Conservation (phyloP, 2,797 vertebrate species). For the Melanotaenia parkinsoni region DNA sequence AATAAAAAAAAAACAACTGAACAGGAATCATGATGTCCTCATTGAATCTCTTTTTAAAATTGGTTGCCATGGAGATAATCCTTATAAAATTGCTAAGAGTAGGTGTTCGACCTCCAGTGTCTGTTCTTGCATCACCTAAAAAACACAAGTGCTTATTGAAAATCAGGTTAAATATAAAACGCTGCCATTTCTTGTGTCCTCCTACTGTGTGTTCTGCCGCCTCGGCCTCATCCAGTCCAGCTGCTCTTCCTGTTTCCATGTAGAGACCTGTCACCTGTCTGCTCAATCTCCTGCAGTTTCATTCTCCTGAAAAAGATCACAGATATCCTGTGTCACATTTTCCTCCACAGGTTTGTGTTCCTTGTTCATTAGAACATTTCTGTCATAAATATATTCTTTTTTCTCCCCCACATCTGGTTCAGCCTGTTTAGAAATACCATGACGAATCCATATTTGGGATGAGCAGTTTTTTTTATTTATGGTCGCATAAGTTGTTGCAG, state of each 20-base stretch:
- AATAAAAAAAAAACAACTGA: background rate
- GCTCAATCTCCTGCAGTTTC: conserved; percentile 32
- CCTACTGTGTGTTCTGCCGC: background rate
- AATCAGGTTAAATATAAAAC: conserved; percentile 2
- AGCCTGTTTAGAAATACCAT: conserved; percentile 11
- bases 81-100: conserved; percentile 9
- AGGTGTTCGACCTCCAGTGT: conserved; percentile 39
- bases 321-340: conserved; percentile 39
- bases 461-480: background rate
- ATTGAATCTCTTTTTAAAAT: conserved; percentile 27
- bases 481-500: background rate
- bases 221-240: background rate
- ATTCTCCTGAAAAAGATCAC: conserved; percentile 23
- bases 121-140: conserved; percentile 13
- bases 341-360: conserved; percentile 28
- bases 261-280: conserved; percentile 9
- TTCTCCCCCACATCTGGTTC: background rate
- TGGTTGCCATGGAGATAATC: conserved; percentile 56
- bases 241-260: conserved; percentile 3
- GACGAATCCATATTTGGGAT: conserved; percentile 5
- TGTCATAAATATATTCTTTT: conserved; percentile 4
- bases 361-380: conserved; percentile 34
- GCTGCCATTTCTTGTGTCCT: background rate
- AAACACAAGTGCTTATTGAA: background rate
- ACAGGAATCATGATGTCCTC: conserved; percentile 4